Evolutionary conservation across 2,888 invertebrate genomes (phyloP).

Genomic region (Carterocephalus palaemon): DNA sequence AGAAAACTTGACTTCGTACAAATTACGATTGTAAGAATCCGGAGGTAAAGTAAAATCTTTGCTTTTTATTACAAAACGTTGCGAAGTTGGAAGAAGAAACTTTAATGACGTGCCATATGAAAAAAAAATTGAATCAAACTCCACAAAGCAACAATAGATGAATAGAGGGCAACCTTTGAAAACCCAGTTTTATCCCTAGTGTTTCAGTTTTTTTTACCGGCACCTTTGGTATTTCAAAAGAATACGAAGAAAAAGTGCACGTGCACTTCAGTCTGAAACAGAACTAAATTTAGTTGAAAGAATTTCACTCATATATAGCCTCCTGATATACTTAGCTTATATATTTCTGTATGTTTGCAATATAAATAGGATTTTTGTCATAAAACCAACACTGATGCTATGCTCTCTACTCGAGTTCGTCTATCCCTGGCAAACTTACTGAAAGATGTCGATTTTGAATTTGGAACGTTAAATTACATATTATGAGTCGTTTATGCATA

Average conservation of each 20-base stretch:
- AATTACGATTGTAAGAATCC: not conserved
- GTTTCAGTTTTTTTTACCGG: slow-evolving; percentile 10
- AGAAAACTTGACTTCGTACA: no score
- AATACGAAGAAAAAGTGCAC: not conserved
- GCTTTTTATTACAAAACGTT: slow-evolving; percentile 1
- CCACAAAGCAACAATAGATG: slow-evolving; percentile 22
- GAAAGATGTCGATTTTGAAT: no score
- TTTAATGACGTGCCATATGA: slow-evolving; percentile 20
- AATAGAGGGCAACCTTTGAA: slow-evolving; percentile 10
- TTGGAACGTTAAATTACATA: no score
- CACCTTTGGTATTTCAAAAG: slow-evolving; percentile 12
- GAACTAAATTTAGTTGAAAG: no score
- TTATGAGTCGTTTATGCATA: no score
- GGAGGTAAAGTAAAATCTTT: slow-evolving; percentile 2
- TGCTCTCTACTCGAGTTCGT: no score
- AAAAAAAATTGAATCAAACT: slow-evolving; percentile 16
- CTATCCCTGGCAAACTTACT: no score
- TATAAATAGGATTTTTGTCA: no score
- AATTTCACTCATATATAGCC: no score
- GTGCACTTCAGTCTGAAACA: not conserved
- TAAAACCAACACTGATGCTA: no score
- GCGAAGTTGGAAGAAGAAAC: slow-evolving; percentile 9
- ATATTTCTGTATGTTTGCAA: no score
- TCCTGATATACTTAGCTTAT: no score
- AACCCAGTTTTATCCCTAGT: slow-evolving; percentile 19